Conservation (phyloP, 2,113 vertebrate species). For the Rattus rattus region DNA sequence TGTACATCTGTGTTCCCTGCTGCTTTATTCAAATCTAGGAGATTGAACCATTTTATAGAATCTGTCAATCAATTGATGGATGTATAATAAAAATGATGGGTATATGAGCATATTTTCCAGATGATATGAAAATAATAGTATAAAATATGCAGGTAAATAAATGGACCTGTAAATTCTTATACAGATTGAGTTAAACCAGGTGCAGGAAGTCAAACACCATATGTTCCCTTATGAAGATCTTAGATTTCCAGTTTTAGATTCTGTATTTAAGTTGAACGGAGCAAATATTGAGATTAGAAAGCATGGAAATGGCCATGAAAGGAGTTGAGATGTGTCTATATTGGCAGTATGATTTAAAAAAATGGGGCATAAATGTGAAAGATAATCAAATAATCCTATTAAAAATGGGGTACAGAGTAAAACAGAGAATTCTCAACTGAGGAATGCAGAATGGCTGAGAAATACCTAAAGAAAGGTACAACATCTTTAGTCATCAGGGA, state of each 20-base stretch:
- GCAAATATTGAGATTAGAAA: background rate
- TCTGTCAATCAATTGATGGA: background rate
- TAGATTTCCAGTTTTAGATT: background rate
- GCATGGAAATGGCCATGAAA: background rate
- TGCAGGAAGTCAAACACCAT: background rate
- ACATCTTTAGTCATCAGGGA: too few species aligned
- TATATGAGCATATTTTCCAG: background rate
- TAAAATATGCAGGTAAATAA: background rate
- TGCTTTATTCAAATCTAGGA: background rate
- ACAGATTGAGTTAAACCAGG: background rate
- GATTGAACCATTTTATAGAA: background rate
- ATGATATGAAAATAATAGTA: background rate
- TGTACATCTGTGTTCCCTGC: background rate
- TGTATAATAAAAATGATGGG: background rate
- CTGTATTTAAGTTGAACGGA: background rate
- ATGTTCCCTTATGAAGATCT: background rate
- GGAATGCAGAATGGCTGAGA: too few species aligned
- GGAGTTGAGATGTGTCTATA: background rate
- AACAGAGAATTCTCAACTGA: too few species aligned
- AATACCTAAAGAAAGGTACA: too few species aligned
- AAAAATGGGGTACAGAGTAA: too few species aligned
- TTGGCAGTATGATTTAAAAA: background rate
- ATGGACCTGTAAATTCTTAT: background rate
- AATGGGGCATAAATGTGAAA: background rate
- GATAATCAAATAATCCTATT: too few species aligned